These are phyloP conservation scores for Coremacera marginata DNA, from an alignment of 2,888 invertebrate genomes.

Conservation along the genomic window DNA sequence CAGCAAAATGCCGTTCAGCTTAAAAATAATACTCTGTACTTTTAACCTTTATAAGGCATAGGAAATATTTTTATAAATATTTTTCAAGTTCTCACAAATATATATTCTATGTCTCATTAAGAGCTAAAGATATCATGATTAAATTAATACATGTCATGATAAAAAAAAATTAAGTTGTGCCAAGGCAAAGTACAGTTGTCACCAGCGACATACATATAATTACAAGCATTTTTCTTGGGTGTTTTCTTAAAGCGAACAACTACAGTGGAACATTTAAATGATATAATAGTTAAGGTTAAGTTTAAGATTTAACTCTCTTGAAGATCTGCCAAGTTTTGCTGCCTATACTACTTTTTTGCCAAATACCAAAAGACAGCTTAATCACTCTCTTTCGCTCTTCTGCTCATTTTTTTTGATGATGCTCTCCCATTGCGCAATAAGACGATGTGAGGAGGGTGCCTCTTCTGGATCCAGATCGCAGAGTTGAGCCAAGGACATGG, in stretches of 20 bases:
- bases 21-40: conserved; percentile 16
- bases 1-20: conserved; percentile 8
- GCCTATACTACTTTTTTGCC: background rate
- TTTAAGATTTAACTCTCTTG: background rate
- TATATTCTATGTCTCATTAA: too few species aligned
- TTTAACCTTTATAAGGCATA: too few species aligned
- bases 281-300: conserved; percentile 2
- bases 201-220: background rate
- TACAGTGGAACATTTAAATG: conserved; percentile 17
- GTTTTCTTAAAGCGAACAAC: background rate
- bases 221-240: background rate
- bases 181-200: background rate
- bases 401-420: conserved; percentile 74
- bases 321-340: background rate
- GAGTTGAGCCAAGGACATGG: conserved; percentile 77
- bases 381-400: conserved; percentile 39
- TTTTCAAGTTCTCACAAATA: too few species aligned
- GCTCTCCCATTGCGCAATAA: conserved; percentile 87
- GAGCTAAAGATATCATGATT: background rate
- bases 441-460: conserved; percentile 77
- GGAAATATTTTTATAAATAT: too few species aligned
- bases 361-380: background rate
- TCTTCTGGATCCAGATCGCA: conserved; percentile 77
- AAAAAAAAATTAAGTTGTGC: background rate
- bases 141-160: background rate